These are phyloP conservation scores for Dermatemys mawii DNA, from an alignment of 2,113 vertebrate species.

Conservation along the genomic window DNA sequence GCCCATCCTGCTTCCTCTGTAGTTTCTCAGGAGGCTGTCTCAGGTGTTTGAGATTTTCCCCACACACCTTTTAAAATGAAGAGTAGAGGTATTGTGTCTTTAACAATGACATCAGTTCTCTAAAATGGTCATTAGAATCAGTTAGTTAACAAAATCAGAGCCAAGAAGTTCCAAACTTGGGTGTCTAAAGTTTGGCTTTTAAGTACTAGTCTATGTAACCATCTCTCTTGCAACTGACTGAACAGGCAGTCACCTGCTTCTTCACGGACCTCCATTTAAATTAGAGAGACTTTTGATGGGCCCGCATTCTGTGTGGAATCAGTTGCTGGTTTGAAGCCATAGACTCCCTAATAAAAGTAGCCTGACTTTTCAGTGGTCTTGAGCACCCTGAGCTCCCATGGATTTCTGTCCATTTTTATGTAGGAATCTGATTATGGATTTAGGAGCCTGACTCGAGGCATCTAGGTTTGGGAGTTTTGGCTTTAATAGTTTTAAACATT, in stretches of 20 bases:
- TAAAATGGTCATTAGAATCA: slow-evolving; percentile 5
- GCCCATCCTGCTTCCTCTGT: background rate
- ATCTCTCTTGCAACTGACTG: background rate
- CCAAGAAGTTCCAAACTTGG: background rate
- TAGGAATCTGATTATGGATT: background rate
- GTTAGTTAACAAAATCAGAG: slow-evolving; percentile 21
- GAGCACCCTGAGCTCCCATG: background rate
- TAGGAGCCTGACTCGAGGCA: background rate
- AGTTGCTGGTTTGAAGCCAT: background rate
- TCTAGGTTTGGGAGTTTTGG: background rate
- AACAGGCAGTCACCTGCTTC: background rate
- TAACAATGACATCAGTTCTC: slow-evolving; percentile 20
- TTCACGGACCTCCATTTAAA: background rate
- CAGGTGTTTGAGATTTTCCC: background rate
- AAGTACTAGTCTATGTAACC: background rate
- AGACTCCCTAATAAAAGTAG: background rate
- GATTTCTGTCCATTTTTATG: background rate
- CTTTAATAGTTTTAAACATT: background rate
- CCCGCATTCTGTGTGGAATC: background rate
- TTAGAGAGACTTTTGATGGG: background rate
- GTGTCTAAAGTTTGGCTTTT: background rate
- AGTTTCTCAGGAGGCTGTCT: background rate
- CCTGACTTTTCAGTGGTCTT: background rate
- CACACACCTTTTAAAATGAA: slow-evolving; percentile 30
- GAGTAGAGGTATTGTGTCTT: slow-evolving; percentile 14